Evolutionary conservation across 2,888 invertebrate genomes (phyloP).

Genomic region (Acleris holmiana): DNA sequence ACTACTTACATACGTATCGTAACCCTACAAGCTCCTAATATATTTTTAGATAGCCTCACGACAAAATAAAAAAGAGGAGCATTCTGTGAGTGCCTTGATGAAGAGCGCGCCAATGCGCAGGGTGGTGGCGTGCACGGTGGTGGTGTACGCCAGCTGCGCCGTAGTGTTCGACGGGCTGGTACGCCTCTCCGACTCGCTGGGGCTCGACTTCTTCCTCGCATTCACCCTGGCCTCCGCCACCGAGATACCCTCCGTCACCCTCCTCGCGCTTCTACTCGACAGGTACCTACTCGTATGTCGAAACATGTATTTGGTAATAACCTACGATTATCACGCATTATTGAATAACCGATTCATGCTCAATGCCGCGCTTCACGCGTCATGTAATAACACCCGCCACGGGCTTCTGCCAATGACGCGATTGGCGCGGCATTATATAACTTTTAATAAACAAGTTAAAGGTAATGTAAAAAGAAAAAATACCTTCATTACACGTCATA

Average conservation of each 20-base stretch:
- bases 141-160: conserved; percentile 71
- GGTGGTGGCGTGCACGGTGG: conserved; percentile 61
- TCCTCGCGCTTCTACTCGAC: conserved; percentile 68
- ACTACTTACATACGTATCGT: not conserved
- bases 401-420: too few species aligned
- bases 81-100: conserved; percentile 58
- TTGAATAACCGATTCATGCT: too few species aligned
- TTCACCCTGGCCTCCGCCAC: conserved; percentile 76
- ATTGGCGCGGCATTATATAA: too few species aligned
- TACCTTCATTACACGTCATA: too few species aligned
- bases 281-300: conserved; percentile 54
- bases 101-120: conserved; percentile 59
- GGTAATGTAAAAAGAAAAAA: too few species aligned
- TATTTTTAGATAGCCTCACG: conserved; percentile 60
- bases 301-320: too few species aligned
- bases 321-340: too few species aligned
- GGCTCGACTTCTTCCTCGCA: conserved; percentile 75
- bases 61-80: conserved; percentile 57
- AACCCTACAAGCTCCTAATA: not conserved
- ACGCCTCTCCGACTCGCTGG: conserved; percentile 73
- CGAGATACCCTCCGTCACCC: conserved; percentile 73
- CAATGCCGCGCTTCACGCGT: too few species aligned
- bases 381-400: too few species aligned
- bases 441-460: too few species aligned
- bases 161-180: conserved; percentile 77